Conservation (phyloP, 2,888 invertebrate species). For the Apodemia hepburni region DNA sequence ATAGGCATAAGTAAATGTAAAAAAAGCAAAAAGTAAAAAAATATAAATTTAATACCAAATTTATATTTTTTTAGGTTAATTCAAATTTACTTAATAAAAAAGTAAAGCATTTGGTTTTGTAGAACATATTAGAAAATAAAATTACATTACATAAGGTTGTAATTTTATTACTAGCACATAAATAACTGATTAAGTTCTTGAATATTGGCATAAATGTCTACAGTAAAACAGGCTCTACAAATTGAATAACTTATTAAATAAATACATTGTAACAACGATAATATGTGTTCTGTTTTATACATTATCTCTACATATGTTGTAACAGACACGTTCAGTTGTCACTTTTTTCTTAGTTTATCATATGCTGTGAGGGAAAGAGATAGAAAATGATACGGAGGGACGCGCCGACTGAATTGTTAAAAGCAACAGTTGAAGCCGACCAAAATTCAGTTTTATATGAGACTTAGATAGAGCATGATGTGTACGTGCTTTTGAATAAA, state of each 20-base stretch:
- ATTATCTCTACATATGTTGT: constrained; percentile 34
- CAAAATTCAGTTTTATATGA: constrained; percentile 70
- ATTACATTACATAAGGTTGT: not conserved
- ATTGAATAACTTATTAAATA: constrained; percentile 16
- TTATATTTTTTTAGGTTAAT: no score
- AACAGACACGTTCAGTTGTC: constrained; percentile 49
- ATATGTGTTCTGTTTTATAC: constrained; percentile 15
- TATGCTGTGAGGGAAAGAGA: constrained; percentile 54
- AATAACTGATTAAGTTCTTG: not conserved
- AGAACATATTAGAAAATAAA: not conserved
- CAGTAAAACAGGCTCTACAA: constrained; percentile 7
- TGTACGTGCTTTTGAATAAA: constrained; percentile 42
- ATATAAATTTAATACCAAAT: no score
- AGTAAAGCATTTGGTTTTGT: not conserved
- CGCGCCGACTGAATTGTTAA: constrained; percentile 67
- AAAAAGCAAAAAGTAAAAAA: no score
- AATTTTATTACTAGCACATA: not conserved
- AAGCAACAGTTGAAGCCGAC: constrained; percentile 71
- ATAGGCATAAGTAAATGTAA: no score
- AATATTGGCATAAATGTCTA: constrained; percentile 4
- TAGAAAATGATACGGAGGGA: constrained; percentile 51
- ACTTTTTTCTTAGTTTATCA: constrained; percentile 43
- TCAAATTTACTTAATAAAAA: not conserved
- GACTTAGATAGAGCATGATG: constrained; percentile 48
- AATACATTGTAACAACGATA: constrained; percentile 12